Percentiles rank a stretch among this genome's conserved stretches.
Evolutionary conservation across 2,113 vertebrate genomes (phyloP).

Genomic region (Thryonomys swinderianus): DNA sequence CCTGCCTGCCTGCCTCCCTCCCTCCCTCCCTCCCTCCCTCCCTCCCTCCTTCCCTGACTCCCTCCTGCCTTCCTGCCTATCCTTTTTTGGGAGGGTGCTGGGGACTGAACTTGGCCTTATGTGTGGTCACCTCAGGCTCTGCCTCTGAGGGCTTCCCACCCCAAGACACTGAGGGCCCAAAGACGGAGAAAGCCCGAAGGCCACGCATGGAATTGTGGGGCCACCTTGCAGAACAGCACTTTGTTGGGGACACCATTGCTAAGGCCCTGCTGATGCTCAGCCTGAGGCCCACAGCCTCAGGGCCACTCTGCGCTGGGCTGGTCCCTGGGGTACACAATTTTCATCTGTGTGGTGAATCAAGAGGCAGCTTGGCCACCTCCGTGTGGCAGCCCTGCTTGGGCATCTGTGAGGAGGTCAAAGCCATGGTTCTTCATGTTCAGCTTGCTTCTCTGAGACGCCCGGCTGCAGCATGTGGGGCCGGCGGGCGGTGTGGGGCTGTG

Average conservation of each 20-base stretch:
- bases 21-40: too few species aligned
- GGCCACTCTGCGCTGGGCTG: background rate
- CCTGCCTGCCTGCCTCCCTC: too few species aligned
- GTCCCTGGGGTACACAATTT: background rate
- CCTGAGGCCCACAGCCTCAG: background rate
- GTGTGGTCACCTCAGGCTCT: too few species aligned
- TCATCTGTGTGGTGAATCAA: background rate
- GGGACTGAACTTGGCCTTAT: background rate
- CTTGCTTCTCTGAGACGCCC: conserved; percentile 86
- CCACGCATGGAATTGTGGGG: background rate
- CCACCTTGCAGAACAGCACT: background rate
- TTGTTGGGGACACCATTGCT: background rate
- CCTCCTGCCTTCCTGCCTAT: too few species aligned
- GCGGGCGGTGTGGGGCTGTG: conserved; percentile 85
- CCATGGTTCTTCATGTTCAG: conserved; percentile 90
- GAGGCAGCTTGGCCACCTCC: conserved; percentile 56
- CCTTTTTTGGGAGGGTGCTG: background rate
- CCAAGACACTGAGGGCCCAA: background rate
- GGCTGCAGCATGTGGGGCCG: conserved; percentile 87
- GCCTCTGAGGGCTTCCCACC: background rate
- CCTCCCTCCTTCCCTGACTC: too few species aligned
- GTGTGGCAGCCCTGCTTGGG: conserved; percentile 54
- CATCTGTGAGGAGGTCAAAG: conserved; percentile 90
- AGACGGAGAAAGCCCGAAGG: background rate
- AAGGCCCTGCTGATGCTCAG: background rate